Conservation (phyloP, 1,140 invertebrate species). For the Drosophila lini region DNA sequence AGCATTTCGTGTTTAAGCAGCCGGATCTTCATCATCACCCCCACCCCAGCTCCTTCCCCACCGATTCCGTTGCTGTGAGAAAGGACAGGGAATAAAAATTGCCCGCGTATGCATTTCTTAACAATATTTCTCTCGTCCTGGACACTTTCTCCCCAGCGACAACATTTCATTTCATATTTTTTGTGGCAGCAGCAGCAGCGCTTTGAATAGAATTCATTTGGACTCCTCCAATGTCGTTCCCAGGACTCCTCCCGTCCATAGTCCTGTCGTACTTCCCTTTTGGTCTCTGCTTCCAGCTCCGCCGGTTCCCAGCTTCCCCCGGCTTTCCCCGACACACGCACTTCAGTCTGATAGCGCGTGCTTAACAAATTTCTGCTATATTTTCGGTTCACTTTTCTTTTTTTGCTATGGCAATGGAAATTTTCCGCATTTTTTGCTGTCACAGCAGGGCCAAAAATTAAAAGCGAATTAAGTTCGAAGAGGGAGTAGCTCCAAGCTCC, state of each 20-base stretch:
- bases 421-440: slow-evolving; percentile 61
- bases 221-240: slow-evolving; percentile 35
- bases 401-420: slow-evolving; percentile 50
- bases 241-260: slow-evolving; percentile 19
- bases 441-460: slow-evolving; percentile 65
- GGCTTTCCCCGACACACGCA: slow-evolving; percentile 42
- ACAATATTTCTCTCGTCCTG: slow-evolving; percentile 59
- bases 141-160: slow-evolving; percentile 51
- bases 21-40: slow-evolving; percentile 5
- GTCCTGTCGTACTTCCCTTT: slow-evolving; percentile 15
- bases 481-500: neutral
- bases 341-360: slow-evolving; percentile 55
- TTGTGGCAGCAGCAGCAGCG: slow-evolving; percentile 33
- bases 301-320: slow-evolving; percentile 5
- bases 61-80: neutral
- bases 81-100: slow-evolving; percentile 53
- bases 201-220: slow-evolving; percentile 78
- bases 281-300: neutral
- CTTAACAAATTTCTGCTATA: slow-evolving; percentile 69
- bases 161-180: slow-evolving; percentile 78
- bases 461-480: slow-evolving; percentile 70
- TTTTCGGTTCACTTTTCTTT: slow-evolving; percentile 33
- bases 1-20: slow-evolving; percentile 65
- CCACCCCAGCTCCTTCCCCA: neutral
- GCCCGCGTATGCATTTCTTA: slow-evolving; percentile 75